Evolutionary conservation across 2,888 invertebrate genomes (phyloP), one percentile per base, ranked within the genome.

Genomic region (Aphelenchoides bicaudatus): DNA sequence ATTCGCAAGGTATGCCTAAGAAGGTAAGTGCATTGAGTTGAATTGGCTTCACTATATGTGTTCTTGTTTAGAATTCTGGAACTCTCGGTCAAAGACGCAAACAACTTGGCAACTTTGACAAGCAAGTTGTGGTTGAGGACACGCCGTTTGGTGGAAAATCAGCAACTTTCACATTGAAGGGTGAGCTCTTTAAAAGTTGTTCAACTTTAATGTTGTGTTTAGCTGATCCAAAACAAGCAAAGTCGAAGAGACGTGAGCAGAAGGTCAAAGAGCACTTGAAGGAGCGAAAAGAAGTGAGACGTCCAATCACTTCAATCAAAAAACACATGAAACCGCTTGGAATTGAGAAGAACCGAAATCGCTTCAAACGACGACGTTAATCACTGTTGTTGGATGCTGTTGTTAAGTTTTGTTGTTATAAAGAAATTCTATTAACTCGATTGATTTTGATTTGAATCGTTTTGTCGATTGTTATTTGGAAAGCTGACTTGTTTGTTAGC

Each of bases 91-190:
- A 27, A 27, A 55, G 51, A 13, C 48, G 39, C 8, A 57, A 59
- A 31, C 19, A 47, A 16, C 13, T 62, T 21, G 43, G 60, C 3
- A 34, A 67, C 29, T 37, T 21, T 27, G 21, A 39, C 19, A 48
- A n/a, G 25, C 56, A n/a, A n/a, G 58, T 61, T 29, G 39, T 58
- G 10, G 56, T 57, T 5, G 62, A 59, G 25, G 70, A 62, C 29
- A 63, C 65, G 13, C 65, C 70, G 4, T 75, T 74, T 56, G 75
- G 74, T 21, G 72, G 71, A 29, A 66, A 70, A 38, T 63, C 67
- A 31, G 66, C 74, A 61, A 67, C 72, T 27, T 75, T 74, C 62
- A 30, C 25, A 16, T 38, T 66, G 31, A 68, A 66, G 28, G 38
- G 38, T 23, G 34, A 56, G 29, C 13, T 27, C 19, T 13, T 61